Percentiles rank a stretch among this genome's conserved stretches.
phyloP scores from a whole-genome alignment of 2,797 vertebrate genomes.

The Miichthys miiuy region DNA sequence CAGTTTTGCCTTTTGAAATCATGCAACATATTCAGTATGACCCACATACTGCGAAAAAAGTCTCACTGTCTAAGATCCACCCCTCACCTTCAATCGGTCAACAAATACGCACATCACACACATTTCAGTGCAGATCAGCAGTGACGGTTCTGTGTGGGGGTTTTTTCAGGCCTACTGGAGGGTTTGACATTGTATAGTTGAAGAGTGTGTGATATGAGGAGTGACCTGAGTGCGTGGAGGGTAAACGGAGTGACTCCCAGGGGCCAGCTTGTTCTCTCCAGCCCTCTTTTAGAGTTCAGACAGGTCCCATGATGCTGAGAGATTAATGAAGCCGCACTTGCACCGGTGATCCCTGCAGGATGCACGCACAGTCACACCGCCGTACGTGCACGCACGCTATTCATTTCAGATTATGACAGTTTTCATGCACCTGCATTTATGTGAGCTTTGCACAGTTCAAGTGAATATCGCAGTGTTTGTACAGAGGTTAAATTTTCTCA shows the following conservation, averaged over 20 bases:
- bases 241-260: slow-evolving; percentile 77
- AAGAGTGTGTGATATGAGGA: slow-evolving; percentile 70
- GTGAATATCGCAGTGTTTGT: background rate
- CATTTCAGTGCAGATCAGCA: slow-evolving; percentile 35
- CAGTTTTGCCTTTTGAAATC: slow-evolving; percentile 55
- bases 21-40: slow-evolving; percentile 32
- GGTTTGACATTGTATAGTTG: slow-evolving; percentile 72
- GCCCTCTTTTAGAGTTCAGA: slow-evolving; percentile 79
- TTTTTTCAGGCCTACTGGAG: slow-evolving; percentile 23
- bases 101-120: background rate
- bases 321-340: slow-evolving; percentile 83
- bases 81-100: slow-evolving; percentile 26
- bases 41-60: slow-evolving; percentile 32
- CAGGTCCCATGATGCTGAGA: slow-evolving; percentile 74
- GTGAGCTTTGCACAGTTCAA: slow-evolving; percentile 14
- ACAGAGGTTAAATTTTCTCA: background rate
- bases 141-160: background rate
- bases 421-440: slow-evolving; percentile 40
- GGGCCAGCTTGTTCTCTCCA: slow-evolving; percentile 69
- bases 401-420: slow-evolving; percentile 59
- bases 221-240: slow-evolving; percentile 76
- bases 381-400: slow-evolving; percentile 48
- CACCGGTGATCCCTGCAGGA: slow-evolving; percentile 77
- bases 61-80: slow-evolving; percentile 5
- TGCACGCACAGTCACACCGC: slow-evolving; percentile 48